phyloP scores from a whole-genome alignment of 1,140 invertebrate genomes.

The Tachypleus tridentatus region DNA sequence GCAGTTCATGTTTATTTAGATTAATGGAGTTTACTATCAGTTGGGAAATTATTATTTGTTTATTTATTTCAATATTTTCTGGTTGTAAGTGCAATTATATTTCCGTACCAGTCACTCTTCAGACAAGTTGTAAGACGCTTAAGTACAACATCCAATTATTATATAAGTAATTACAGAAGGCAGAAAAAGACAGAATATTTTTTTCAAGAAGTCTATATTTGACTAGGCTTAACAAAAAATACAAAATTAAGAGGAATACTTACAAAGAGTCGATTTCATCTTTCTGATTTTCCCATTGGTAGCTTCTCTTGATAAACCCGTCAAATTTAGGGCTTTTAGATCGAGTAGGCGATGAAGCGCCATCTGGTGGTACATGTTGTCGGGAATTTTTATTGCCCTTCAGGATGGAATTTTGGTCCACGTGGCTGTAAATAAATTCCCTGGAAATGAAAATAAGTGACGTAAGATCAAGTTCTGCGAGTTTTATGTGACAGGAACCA shows the following conservation, averaged over 20 bases:
- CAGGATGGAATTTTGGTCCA: constrained; percentile 12
- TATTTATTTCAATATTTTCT: too few species aligned
- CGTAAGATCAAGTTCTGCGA: too few species aligned
- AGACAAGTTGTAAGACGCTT: too few species aligned
- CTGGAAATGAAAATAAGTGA: background rate
- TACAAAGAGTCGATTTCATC: constrained; percentile 20
- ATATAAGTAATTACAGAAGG: too few species aligned
- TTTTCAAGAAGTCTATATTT: too few species aligned
- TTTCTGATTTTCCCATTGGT: constrained; percentile 18
- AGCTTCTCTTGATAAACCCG: constrained; percentile 13
- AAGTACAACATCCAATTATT: too few species aligned
- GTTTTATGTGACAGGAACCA: background rate
- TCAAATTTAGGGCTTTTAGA: constrained; percentile 20
- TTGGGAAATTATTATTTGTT: too few species aligned
- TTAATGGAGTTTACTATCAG: too few species aligned
- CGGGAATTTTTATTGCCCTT: constrained; percentile 13
- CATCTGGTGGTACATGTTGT: constrained; percentile 26
- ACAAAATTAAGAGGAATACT: background rate
- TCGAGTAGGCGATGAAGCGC: constrained; percentile 23
- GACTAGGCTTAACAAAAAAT: background rate
- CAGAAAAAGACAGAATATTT: too few species aligned
- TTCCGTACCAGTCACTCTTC: too few species aligned
- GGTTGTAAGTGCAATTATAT: too few species aligned
- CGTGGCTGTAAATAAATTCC: constrained; percentile 15
- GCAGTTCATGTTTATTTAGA: too few species aligned